Percentiles rank a stretch among this genome's conserved stretches.
phyloP scores from a whole-genome alignment of 2,888 invertebrate species.

The Eumacrocentrus americanus region DNA sequence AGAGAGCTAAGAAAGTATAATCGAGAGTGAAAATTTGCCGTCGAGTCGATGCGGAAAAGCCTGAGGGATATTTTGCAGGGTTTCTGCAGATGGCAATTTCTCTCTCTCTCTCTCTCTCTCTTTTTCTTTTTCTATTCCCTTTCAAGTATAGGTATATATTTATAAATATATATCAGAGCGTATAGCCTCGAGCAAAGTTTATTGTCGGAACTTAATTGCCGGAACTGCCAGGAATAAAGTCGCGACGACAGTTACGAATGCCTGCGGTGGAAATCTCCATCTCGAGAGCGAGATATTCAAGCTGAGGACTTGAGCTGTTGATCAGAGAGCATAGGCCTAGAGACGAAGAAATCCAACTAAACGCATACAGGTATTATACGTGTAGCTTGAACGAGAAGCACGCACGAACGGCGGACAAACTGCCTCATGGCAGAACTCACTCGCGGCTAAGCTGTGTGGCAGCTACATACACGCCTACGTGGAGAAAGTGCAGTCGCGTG shows the following conservation, averaged over 20 bases:
- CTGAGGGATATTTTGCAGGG: slow-evolving; percentile 1
- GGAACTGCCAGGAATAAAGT: slow-evolving; percentile 3
- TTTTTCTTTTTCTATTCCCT: not conserved
- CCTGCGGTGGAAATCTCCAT: not conserved
- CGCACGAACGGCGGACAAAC: not conserved
- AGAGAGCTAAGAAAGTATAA: slow-evolving; percentile 15
- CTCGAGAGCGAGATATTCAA: too few species aligned
- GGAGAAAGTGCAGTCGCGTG: slow-evolving; percentile 41
- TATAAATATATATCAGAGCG: not conserved
- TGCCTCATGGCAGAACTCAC: slow-evolving; percentile 10
- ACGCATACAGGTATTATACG: not conserved
- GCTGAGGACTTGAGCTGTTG: too few species aligned
- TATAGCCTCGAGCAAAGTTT: not conserved
- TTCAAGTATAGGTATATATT: not conserved
- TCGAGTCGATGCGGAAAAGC: slow-evolving; percentile 1
- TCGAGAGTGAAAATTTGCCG: slow-evolving; percentile 17
- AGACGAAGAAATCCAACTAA: too few species aligned
- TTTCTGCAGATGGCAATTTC: not conserved
- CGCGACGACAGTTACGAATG: not conserved
- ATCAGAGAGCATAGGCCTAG: too few species aligned
- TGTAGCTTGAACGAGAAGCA: not conserved
- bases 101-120: not conserved
- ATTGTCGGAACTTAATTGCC: slow-evolving; percentile 11
- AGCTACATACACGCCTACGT: slow-evolving; percentile 32
- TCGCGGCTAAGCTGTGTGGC: not conserved